Conservation (phyloP, 2,797 vertebrate species). For the Tenualosa ilisha region DNA sequence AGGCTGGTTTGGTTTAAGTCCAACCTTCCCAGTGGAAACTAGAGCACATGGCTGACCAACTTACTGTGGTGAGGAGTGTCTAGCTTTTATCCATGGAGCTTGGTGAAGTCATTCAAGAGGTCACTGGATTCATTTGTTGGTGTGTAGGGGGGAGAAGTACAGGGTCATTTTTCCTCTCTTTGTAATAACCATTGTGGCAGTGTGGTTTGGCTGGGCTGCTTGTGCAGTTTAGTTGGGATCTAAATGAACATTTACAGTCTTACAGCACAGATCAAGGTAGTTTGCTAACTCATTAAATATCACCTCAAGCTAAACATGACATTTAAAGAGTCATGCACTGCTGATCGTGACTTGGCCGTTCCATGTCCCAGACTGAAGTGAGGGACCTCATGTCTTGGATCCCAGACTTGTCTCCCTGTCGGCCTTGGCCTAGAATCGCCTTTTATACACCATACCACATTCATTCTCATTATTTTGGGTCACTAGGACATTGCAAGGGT, state of each 20-base stretch:
- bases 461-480: slow-evolving; percentile 22
- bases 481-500: slow-evolving; percentile 24
- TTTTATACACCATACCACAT: neutral
- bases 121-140: neutral
- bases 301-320: neutral
- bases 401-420: neutral
- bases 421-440: neutral
- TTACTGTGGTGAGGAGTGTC: neutral
- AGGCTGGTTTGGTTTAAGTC: neutral
- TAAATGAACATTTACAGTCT: neutral
- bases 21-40: slow-evolving; percentile 11
- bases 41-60: neutral
- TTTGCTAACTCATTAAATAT: neutral
- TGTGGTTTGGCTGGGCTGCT: neutral
- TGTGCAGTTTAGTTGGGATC: neutral
- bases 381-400: neutral
- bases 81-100: slow-evolving; percentile 1
- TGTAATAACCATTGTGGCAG: slow-evolving; percentile 1
- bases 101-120: slow-evolving; percentile 2
- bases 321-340: neutral
- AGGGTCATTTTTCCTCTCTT: neutral
- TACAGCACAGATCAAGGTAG: neutral
- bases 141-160: neutral
- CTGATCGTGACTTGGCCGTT: neutral
- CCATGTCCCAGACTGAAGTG: neutral